Conservation (phyloP, 2,888 invertebrate species). For the Trissoscelio sp. region DNA sequence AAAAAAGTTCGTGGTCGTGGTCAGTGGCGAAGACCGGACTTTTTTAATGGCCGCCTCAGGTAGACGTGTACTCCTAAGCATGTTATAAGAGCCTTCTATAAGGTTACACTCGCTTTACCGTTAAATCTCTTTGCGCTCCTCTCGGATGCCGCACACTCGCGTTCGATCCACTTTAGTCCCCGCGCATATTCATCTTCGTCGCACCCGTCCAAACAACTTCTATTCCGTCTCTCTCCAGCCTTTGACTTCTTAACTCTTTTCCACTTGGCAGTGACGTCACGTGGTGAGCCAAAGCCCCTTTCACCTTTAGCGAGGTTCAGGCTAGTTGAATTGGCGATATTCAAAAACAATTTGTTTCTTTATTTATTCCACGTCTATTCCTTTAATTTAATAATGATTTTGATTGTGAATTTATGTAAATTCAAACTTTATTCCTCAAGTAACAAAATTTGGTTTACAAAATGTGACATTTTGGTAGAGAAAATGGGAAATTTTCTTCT, state of each 20-base stretch:
- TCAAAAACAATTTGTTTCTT: conserved; percentile 52
- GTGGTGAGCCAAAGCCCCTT: conserved; percentile 68
- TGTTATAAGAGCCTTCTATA: conserved; percentile 73
- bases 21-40: conserved; percentile 67
- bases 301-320: conserved; percentile 71
- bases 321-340: conserved; percentile 38
- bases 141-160: conserved; percentile 72
- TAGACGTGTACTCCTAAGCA: conserved; percentile 53
- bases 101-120: conserved; percentile 80
- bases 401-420: not conserved
- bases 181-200: conserved; percentile 62
- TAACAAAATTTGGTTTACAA: no score
- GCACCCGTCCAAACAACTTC: not conserved
- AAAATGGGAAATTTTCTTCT: no score
- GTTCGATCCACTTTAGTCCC: conserved; percentile 74
- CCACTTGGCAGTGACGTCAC: conserved; percentile 70
- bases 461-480: no score
- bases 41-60: conserved; percentile 39
- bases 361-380: not conserved
- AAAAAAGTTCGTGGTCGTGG: conserved; percentile 68
- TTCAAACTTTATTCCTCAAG: no score
- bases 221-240: conserved; percentile 45
- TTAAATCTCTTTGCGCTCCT: conserved; percentile 76
- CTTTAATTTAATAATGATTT: no score
- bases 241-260: conserved; percentile 67